Evolutionary conservation across 2,888 invertebrate genomes (phyloP).

Genomic region (Girardia tigrina): DNA sequence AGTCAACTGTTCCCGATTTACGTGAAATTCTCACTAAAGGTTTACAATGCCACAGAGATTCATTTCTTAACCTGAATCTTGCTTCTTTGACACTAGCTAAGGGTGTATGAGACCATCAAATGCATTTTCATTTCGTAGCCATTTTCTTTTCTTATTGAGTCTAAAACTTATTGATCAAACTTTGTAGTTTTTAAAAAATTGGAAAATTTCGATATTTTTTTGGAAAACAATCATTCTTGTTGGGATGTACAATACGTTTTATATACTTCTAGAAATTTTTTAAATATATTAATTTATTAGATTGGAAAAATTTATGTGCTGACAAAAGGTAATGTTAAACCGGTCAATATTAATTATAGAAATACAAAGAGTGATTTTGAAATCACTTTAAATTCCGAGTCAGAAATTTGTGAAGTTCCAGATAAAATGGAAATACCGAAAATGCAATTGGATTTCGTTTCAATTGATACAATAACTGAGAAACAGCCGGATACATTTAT

Average conservation of each 20-base stretch:
- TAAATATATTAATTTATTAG: not conserved
- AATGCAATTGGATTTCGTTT: conserved; percentile 63
- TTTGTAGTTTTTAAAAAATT: no score
- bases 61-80: no score
- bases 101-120: no score
- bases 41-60: no score
- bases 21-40: no score
- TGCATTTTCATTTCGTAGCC: no score
- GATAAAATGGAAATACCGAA: conserved; percentile 57
- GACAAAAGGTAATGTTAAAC: conserved; percentile 68
- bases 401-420: conserved; percentile 53
- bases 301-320: conserved; percentile 66
- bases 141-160: no score
- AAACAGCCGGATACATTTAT: conserved; percentile 60
- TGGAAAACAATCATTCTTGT: conserved; percentile 9
- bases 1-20: no score
- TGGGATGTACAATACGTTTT: not conserved
- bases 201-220: no score
- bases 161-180: no score
- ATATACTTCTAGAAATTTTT: not conserved
- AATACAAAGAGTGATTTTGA: conserved; percentile 82
- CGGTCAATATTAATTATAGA: conserved; percentile 77
- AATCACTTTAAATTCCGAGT: conserved; percentile 69
- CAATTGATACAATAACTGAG: conserved; percentile 62
- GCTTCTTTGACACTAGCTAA: no score